Evolutionary conservation across 2,888 invertebrate species (phyloP), one percentile per base, ranked within the genome.

Genomic region (Anthophora plumipes): DNA sequence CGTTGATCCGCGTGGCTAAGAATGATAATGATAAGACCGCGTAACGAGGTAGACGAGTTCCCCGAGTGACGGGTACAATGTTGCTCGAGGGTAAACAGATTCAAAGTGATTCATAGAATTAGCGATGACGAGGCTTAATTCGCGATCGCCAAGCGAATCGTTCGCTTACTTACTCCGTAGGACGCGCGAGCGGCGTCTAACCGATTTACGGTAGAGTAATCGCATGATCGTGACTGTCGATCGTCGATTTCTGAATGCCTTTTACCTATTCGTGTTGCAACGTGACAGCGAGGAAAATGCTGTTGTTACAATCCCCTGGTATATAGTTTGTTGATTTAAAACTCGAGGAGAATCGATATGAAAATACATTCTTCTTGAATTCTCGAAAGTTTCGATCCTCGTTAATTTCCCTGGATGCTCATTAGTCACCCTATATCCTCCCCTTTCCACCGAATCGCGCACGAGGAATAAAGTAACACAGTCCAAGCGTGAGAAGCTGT

Each of bases 61-160:
- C n/a, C 14, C 64, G 31, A 50, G 31, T 52, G 67, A 67, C 54
- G 61, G 48, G n/a, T 59, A 68, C 75, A 20, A 48, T 39, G 61
- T 67, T 71, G 22, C 54, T 2, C 25, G 11, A 22, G 59, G 67
- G 20, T 67, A 72, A 72, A 79, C 61, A 59, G 79, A 68, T 72
- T 72, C 63, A 31, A 68, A 72, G 68, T 52, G 80, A 80, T 78
- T 72, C 79, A n/a, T 64, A 41, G 57, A 63, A 72, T 68, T 67
- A 59, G 50, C 67, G 59, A 77, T 59, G 66, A 67, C 48, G 70
- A 25, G 48, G 52, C 60, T 66, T 20, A 25, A 64, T 48, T 64
- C 54, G 46, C 63, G 76, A 46, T 50, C 52, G 48, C 31, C 31
- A 55, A 17, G 75, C 54, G 60, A 61, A 63, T 68, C 50, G 57